Evolutionary conservation across 2,797 vertebrate genomes (phyloP), one percentile per base, ranked within the genome.

Genomic region (Brachymystax lenok): DNA sequence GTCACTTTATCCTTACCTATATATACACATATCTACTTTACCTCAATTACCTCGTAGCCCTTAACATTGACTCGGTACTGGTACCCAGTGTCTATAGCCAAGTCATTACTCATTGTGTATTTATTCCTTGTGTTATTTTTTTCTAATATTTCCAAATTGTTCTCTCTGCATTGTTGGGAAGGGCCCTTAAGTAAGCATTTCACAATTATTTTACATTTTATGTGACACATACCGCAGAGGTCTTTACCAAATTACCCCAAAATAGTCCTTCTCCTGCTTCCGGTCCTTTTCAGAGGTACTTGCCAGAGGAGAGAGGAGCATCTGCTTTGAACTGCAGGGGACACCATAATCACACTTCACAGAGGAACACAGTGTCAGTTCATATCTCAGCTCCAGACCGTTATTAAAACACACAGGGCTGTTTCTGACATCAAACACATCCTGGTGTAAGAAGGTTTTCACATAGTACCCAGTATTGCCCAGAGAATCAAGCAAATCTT

Each of bases 201-300:
- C 16, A 40, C 2, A 10, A 10, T 3, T 46, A 46, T 8, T 46
- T 10, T 10, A 46, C 8, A 10, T n/a, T n/a, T n/a, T 5, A 59
- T n/a, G n/a, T 17, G 40, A 5, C 19, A 88, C 88, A 87, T 86
- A 85, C 89, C 86, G 88, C 89, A 92, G 90, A 91, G 89, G 87
- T 92, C 90, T 92, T 92, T 91, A 87, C 86, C 91, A 89, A 91
- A 92, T 92, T 92, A 92, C 90, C 92, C 86, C 12, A 87, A 91
- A 93, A 92, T 92, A 93, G 90, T 88, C 30, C 79, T 35, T 35
- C 35, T 35, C 35, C 5, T 73, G 88, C 87, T 86, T 83, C 75
- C 16, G 88, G 89, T 87, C 80, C 81, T 56, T 84, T 82, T 69
- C 63, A 69, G 85, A 85, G 87, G 89, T 85, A 84, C 84, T 12